Evolutionary conservation across 64 coral and sea anemone species (phyloP), one percentile per base, ranked within the genome.

Genomic region (Montipora cactus): DNA sequence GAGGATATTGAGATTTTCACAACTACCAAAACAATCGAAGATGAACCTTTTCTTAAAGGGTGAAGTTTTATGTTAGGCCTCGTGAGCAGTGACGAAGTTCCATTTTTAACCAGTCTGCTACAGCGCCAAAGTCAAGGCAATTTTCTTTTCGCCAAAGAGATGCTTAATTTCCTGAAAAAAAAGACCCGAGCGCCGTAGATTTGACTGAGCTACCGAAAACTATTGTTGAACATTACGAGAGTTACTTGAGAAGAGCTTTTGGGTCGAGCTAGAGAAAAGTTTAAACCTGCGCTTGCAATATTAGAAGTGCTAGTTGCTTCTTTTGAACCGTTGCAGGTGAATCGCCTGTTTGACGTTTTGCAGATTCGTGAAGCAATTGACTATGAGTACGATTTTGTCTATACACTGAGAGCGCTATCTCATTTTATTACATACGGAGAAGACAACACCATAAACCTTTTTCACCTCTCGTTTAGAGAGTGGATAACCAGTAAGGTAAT

Each of bases 41-140:
- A n/a, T n/a, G n/a, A n/a, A n/a, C n/a, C n/a, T n/a, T n/a, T n/a
- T n/a, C n/a, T n/a, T n/a, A n/a, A n/a, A n/a, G n/a, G n/a, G n/a
- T n/a, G n/a, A n/a, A n/a, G n/a, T n/a, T n/a, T n/a, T n/a, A n/a
- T n/a, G n/a, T n/a, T n/a, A n/a, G n/a, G n/a, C n/a, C n/a, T n/a
- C n/a, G 13, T 67, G 44, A 69, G 81, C 8, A 37, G 44, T 69
- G 81, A 84, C 0, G 81, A 67, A 12, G 18, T 84, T 49, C n/a
- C 81, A 0, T 49, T 11, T 49, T 16, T 97, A 46, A 80, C 62
- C 4, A 87, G 92, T 23, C 91, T n/a, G 45, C 8, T 84, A 84
- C 16, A 71, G 44, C 64, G 7, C 48, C 81, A 92, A 92, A 97
- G 95, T 74, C 88, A 97, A 80, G 95, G 95, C 1, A 97, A 97